A percentile compares a stretch with the other conserved stretches of the same genome.
These are phyloP conservation scores for Crotalus helleri DNA, from an alignment of 2,113 vertebrate genomes.

Conservation along the genomic window DNA sequence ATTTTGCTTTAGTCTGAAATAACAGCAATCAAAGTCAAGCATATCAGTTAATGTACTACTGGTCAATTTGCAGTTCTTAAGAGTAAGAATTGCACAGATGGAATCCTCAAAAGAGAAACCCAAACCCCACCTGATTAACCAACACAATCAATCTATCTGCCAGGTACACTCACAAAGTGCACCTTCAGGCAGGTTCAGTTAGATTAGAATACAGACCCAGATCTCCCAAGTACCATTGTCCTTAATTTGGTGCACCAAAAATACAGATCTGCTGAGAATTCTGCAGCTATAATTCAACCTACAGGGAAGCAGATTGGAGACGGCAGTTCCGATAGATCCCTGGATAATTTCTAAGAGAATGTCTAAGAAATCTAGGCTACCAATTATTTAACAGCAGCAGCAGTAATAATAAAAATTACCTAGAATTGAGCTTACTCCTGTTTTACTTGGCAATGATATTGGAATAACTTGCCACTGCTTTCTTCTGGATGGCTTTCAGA, in stretches of 20 bases:
- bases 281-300: not conserved
- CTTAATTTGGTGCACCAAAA: not conserved
- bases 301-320: not conserved
- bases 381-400: not conserved
- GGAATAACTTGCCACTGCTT: not conserved
- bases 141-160: not conserved
- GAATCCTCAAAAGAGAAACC: not conserved
- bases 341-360: not conserved
- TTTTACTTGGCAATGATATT: not conserved
- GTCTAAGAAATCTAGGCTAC: not conserved
- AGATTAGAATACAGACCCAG: not conserved
- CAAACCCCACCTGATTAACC: not conserved
- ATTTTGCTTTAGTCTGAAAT: slow-evolving; percentile 68
- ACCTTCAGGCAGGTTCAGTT: not conserved
- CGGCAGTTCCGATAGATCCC: not conserved
- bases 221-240: not conserved
- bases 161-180: not conserved
- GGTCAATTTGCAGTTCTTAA: not conserved
- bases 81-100: not conserved
- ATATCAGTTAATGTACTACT: not conserved
- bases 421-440: not conserved
- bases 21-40: not conserved
- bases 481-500: not conserved
- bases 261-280: not conserved
- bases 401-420: not conserved